These are phyloP conservation scores for Vireo altiloquus DNA, from an alignment of 2,113 vertebrate genomes.

Conservation along the genomic window DNA sequence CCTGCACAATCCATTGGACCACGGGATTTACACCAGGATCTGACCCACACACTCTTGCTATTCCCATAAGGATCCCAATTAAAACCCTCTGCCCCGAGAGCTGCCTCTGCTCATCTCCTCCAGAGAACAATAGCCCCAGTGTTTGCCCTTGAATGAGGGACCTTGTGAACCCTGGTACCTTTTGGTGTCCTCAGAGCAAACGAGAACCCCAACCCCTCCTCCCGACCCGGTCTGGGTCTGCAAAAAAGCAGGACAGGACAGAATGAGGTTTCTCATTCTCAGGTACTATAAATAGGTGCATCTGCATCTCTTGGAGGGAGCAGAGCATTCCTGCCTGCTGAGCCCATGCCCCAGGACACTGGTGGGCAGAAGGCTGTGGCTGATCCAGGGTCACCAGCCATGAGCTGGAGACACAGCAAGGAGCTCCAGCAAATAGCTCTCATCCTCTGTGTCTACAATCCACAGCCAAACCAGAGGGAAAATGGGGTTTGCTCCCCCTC, in stretches of 20 bases:
- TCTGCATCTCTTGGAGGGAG: not conserved
- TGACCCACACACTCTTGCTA: not conserved
- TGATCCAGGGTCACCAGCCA: not conserved
- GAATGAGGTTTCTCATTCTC: not conserved
- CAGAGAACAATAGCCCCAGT: conserved; percentile 17
- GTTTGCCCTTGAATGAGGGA: not conserved
- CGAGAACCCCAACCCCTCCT: not conserved
- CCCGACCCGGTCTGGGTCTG: not conserved
- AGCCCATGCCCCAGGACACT: fast-evolving
- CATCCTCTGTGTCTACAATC: fast-evolving
- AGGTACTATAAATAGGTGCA: not conserved
- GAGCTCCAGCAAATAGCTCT: not conserved
- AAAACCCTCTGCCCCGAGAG: not conserved
- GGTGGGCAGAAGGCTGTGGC: fast-evolving
- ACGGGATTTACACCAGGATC: not conserved
- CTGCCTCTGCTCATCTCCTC: not conserved
- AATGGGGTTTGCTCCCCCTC: fast-evolving
- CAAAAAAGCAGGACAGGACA: not conserved
- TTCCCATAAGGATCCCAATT: conserved; percentile 1
- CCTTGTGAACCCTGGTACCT: not conserved
- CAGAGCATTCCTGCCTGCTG: not conserved
- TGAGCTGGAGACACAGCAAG: not conserved
- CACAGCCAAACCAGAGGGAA: not conserved
- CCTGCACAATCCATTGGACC: not conserved
- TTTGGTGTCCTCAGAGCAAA: not conserved